Base-by-base conservation (phyloP, 2,888 invertebrate genomes). In the Lydus trimaculatus region DNA sequence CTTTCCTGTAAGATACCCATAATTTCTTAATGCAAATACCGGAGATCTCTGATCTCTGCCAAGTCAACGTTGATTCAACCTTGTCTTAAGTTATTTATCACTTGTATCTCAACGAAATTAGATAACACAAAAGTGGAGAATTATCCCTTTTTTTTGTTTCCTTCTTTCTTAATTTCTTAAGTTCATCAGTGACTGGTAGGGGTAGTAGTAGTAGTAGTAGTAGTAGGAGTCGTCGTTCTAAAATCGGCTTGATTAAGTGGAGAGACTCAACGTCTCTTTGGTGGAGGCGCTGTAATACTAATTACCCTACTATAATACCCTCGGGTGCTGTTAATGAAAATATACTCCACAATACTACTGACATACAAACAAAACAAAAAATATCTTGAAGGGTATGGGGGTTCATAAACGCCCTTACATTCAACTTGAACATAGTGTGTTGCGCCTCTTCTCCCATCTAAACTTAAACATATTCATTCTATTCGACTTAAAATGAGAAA, bases 321-420 rank as follows among this genome's bases (percentile, higher is more conserved):
- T 71, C 71, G 80, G 80, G 80, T 73, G 80, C 75, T 79, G 80
- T 81, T 81, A 82, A 82, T 81, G 82, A 81, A 81, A 82, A 81
- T 82, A 81, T 81, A 81, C 82, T 81, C 77, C 75, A 75, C 75
- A 69, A 72, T 67, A 74, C 72, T 73, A 65, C 72, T 62, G 69
- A 72, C 48, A 39, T 2, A 39, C 15, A n/a, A 43, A 43, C 11
- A 43, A 17, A 43, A n/a, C 17, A 6, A 43, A 3, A 17, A 43
- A 43, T 13, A 36, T 36, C 36, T 43, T 43, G 6, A 43, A 43
- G n/a, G 17, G 43, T 17, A 33, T 33, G 11, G 4, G 28, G 28
- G 28, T 28, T 2, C 28, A 28, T 4, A 28, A 28, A 28, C 28
- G 28, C 28, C 28, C 28, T 28, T 28, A 7, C 8, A 7, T 33